Evolutionary conservation across 2,113 vertebrate species (phyloP).

Genomic region (Cyanoderma ruficeps): DNA sequence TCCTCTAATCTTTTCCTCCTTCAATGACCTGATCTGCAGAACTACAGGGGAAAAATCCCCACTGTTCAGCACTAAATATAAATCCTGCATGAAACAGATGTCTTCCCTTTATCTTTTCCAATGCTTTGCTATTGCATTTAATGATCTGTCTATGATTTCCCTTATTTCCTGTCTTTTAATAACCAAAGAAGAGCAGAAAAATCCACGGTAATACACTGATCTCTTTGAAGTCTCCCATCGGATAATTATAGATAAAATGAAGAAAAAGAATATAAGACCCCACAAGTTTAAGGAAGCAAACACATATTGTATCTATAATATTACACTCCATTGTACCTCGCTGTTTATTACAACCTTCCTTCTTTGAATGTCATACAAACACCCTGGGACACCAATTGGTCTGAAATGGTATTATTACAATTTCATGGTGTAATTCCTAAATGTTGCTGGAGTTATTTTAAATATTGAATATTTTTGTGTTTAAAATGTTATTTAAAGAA

Average conservation of each 20-base stretch:
- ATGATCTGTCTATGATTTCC: constrained; percentile 34
- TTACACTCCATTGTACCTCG: background rate
- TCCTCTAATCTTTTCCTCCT: constrained; percentile 4
- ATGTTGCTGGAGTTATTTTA: background rate
- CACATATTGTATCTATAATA: background rate
- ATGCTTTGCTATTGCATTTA: constrained; percentile 53
- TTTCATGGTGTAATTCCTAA: background rate
- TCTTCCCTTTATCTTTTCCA: constrained; percentile 48
- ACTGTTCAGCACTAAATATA: constrained; percentile 50
- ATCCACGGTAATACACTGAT: background rate
- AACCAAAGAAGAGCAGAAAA: constrained; percentile 9
- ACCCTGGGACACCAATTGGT: background rate
- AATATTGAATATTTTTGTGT: background rate
- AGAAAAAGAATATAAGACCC: background rate
- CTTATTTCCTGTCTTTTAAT: constrained; percentile 35
- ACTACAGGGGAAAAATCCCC: background rate
- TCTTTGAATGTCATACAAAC: background rate
- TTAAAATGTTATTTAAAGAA: background rate
- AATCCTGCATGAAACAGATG: constrained; percentile 48
- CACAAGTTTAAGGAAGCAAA: background rate
- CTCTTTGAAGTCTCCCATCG: constrained; percentile 8
- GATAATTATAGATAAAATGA: constrained; percentile 40
- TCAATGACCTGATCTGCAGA: constrained; percentile 6
- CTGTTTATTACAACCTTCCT: background rate
- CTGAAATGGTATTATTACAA: background rate